Evolutionary conservation across 1,140 invertebrate genomes (phyloP).

Genomic region (Brachionus plicatilis): DNA sequence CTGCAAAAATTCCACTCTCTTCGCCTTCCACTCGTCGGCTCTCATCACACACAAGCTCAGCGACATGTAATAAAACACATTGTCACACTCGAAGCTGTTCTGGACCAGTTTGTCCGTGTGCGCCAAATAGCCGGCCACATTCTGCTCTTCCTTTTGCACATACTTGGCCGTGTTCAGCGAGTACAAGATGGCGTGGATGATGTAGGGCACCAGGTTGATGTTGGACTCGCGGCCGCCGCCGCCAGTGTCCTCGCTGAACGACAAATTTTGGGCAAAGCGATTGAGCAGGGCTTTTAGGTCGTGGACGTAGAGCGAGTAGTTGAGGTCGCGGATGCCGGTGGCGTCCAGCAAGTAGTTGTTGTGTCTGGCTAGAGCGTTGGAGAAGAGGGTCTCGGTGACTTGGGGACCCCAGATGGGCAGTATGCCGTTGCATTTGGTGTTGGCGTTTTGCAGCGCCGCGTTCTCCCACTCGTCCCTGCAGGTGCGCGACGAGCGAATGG

Average conservation of each 20-base stretch:
- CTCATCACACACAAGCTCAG: slow-evolving; percentile 73
- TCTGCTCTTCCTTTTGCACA: slow-evolving; percentile 67
- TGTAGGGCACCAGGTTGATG: slow-evolving; percentile 88
- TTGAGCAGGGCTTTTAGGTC: slow-evolving; percentile 84
- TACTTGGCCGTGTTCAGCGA: slow-evolving; percentile 83
- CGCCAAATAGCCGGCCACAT: slow-evolving; percentile 66
- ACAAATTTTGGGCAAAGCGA: slow-evolving; percentile 84
- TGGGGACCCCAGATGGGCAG: slow-evolving; percentile 85
- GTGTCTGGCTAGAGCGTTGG: slow-evolving; percentile 72
- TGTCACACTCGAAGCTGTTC: slow-evolving; percentile 75
- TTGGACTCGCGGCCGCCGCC: slow-evolving; percentile 90
- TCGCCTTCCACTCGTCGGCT: slow-evolving; percentile 64
- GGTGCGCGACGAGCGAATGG: slow-evolving; percentile 64
- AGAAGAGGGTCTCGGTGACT: slow-evolving; percentile 87
- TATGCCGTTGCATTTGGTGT: slow-evolving; percentile 91
- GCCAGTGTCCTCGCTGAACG: slow-evolving; percentile 92
- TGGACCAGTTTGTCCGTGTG: slow-evolving; percentile 64
- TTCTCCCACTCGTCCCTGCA: slow-evolving; percentile 92
- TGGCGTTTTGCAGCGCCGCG: slow-evolving; percentile 91
- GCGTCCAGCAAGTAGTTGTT: slow-evolving; percentile 49
- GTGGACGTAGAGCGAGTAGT: slow-evolving; percentile 70
- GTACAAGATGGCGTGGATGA: slow-evolving; percentile 88
- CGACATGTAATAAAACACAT: slow-evolving; percentile 75
- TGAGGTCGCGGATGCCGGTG: slow-evolving; percentile 53
- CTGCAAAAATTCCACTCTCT: slow-evolving; percentile 67